Base-by-base conservation (phyloP, 2,888 invertebrate species). In the Epinotia bilunana region DNA sequence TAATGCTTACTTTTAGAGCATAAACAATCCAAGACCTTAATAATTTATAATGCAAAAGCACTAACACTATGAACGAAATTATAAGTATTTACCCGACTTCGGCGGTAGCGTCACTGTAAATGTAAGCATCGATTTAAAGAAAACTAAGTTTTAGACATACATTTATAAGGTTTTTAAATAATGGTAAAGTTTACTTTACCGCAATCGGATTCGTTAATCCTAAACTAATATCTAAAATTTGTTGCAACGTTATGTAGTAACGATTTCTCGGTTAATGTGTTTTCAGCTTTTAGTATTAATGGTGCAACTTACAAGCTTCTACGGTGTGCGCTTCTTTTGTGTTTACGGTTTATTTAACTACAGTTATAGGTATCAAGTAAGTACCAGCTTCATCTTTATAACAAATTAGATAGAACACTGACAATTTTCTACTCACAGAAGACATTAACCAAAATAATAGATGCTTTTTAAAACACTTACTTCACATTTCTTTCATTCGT, bases 271-370 rank as follows among this genome's bases (percentile, higher is more conserved):
- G 33, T 65, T 64, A 33, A 58, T 75, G 65, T 74, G 74, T 67
- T 71, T 65, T 76, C 69, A 78, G 78, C 77, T 76, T 83, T 81
- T 82, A 78, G 79, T 79, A 76, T 43, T 69, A 60, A 69, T 46
- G 78, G 82, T 79, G 79, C 84, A 83, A 85, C 81, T 81, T 78
- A 82, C 76, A 61, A 81, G 83, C 84, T 86, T 83, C 83, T 80
- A 78, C 81, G 80, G 80, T 84, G 81, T 83, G 83, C 81, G 83
- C 83, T 63, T 76, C 71, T 61, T 68, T 33, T 18, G 75, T 74
- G 74, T 77, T 77, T 72, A 28, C 68, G 20, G 57, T 72, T 68
- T 63, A 68, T 63, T 68, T 75, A 74, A 76, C 67, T 60, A 43
- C 72, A 73, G 28, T 12, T 18, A 18, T 64, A 53, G 53, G n/a